A percentile compares a stretch with the other conserved stretches of the same genome.
These are phyloP conservation scores for Tanypteryx hageni DNA, from an alignment of 2,888 invertebrate genomes.

Conservation along the genomic window DNA sequence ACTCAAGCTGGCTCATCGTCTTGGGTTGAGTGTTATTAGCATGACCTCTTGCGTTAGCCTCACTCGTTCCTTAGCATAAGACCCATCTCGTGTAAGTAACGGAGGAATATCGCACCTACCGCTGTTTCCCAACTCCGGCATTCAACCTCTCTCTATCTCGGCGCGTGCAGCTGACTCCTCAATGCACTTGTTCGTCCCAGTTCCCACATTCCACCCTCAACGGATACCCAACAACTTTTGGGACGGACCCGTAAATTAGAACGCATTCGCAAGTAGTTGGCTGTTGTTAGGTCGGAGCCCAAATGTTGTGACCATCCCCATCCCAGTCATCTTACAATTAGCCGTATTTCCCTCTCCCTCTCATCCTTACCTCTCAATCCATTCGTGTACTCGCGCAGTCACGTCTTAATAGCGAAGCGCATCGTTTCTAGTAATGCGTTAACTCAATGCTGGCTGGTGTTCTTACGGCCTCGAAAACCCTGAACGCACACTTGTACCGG, in stretches of 20 bases:
- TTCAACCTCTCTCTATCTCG: background rate
- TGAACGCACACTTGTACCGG: background rate
- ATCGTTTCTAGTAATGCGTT: background rate
- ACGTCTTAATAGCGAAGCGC: too few species aligned
- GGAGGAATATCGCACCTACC: background rate
- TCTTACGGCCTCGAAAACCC: background rate
- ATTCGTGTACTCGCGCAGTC: too few species aligned
- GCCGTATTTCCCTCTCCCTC: background rate
- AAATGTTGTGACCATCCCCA: background rate
- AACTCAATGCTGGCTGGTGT: background rate
- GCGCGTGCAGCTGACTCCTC: background rate
- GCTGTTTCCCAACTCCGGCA: background rate
- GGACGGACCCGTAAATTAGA: conserved; percentile 4
- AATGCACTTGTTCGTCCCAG: background rate
- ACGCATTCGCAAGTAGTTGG: conserved; percentile 2
- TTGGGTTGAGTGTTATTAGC: too few species aligned
- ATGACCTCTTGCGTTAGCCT: background rate
- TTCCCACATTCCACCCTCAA: background rate
- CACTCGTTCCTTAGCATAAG: background rate
- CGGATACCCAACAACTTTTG: background rate
- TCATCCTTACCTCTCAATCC: background rate
- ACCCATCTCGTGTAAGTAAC: background rate
- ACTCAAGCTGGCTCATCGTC: background rate
- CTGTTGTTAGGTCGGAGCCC: background rate
- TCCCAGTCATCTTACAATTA: background rate